phyloP scores from a whole-genome alignment of 1,140 invertebrate species.

The Zaprionus ornatus region DNA sequence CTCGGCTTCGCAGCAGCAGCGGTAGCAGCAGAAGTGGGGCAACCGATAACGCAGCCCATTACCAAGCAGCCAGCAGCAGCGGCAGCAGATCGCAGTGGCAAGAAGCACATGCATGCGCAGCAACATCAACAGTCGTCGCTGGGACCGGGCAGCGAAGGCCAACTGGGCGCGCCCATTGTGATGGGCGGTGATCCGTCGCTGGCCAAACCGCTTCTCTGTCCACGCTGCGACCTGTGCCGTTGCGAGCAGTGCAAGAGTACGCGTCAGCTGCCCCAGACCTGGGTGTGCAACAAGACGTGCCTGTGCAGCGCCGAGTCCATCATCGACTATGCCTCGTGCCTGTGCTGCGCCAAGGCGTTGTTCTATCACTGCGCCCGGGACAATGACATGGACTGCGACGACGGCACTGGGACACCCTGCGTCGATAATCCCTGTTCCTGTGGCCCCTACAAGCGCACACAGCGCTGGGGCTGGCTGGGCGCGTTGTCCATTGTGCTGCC shows the following conservation, averaged over 20 bases:
- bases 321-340: slow-evolving; percentile 94
- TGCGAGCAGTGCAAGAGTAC: slow-evolving; percentile 94
- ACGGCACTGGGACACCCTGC: slow-evolving; percentile 87
- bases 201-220: slow-evolving; percentile 90
- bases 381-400: slow-evolving; percentile 88
- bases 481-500: slow-evolving; percentile 92
- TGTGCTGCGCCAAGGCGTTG: slow-evolving; percentile 96
- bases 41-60: slow-evolving; percentile 77
- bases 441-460: slow-evolving; percentile 87
- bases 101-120: slow-evolving; percentile 84
- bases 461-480: slow-evolving; percentile 93
- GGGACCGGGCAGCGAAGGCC: slow-evolving; percentile 36
- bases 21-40: slow-evolving; percentile 20
- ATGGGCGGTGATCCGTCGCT: slow-evolving; percentile 66
- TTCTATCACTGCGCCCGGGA: slow-evolving; percentile 95
- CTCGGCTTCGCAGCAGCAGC: slow-evolving; percentile 40
- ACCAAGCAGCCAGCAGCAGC: slow-evolving; percentile 85
- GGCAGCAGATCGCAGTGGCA: slow-evolving; percentile 21
- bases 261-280: slow-evolving; percentile 91
- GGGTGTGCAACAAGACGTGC: slow-evolving; percentile 94
- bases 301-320: slow-evolving; percentile 93
- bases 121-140: slow-evolving; percentile 29
- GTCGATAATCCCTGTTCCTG: slow-evolving; percentile 95
- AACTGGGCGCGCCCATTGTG: slow-evolving; percentile 59
- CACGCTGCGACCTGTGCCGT: slow-evolving; percentile 92